Evolutionary conservation across 1,140 invertebrate genomes (phyloP).

Genomic region (Sarcophaga peregrina): DNA sequence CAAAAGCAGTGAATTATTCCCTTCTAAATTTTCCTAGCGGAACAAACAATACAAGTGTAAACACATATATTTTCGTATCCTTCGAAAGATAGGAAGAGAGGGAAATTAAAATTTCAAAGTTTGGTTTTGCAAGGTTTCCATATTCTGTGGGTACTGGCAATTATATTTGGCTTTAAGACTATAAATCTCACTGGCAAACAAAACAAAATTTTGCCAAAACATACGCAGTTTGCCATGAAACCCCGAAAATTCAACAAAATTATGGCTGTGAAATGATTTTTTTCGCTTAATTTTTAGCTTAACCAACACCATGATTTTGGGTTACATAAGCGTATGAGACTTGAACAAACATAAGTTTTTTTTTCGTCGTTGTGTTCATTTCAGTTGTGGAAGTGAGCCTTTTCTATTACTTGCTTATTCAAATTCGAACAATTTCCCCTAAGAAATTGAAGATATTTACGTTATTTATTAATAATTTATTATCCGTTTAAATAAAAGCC

Average conservation of each 20-base stretch:
- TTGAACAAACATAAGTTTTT: no score
- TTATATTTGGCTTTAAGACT: slow-evolving; percentile 1
- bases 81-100: neutral
- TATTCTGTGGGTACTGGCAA: neutral
- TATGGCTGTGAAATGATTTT: neutral
- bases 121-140: neutral
- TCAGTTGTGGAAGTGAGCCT: no score
- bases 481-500: no score
- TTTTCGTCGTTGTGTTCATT: no score
- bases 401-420: no score
- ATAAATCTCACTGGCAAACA: slow-evolving; percentile 5
- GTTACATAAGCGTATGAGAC: no score
- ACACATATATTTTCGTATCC: neutral
- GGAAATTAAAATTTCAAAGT: neutral
- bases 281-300: no score
- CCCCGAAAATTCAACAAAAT: neutral
- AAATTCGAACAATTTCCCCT: no score
- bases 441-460: no score
- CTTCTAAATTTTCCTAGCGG: neutral
- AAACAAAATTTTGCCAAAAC: neutral
- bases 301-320: no score
- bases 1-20: neutral
- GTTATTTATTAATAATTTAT: no score
- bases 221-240: neutral
- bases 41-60: neutral